phyloP scores from a whole-genome alignment of 2,888 invertebrate species.

The Drosophila atroscutellata region DNA sequence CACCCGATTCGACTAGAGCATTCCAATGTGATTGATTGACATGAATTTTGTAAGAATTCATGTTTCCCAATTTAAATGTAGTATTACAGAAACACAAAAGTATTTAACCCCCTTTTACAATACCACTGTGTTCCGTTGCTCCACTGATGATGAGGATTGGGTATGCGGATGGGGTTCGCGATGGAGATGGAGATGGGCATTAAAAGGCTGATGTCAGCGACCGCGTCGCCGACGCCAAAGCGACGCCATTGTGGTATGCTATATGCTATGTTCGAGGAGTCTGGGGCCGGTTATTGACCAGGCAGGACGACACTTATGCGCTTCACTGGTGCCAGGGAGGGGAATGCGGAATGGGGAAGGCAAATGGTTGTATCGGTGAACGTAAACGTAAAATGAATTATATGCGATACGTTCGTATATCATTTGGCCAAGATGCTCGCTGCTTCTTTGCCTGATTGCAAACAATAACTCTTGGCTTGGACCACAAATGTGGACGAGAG shows the following conservation, averaged over 20 bases:
- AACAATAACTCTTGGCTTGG: conserved; percentile 67
- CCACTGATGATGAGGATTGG: neutral
- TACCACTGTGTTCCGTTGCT: conserved; percentile 44
- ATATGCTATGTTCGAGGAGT: neutral
- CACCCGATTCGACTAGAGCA: no score
- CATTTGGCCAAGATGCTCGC: conserved; percentile 37
- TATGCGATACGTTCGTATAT: conserved; percentile 51
- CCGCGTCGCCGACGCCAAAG: conserved; percentile 34
- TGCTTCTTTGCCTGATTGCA: conserved; percentile 65
- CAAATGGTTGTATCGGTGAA: conserved; percentile 50
- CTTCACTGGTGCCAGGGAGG: conserved; percentile 32
- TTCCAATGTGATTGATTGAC: neutral
- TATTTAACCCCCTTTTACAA: neutral
- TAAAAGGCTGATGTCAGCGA: conserved; percentile 66
- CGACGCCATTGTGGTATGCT: conserved; percentile 25
- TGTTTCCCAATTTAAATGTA: neutral
- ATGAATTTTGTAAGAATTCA: neutral
- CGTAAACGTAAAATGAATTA: conserved; percentile 79
- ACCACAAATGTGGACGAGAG: neutral
- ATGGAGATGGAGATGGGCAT: conserved; percentile 17
- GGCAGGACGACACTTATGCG: conserved; percentile 63
- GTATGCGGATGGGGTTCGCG: conserved; percentile 8
- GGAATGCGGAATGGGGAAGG: neutral
- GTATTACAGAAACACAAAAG: neutral
- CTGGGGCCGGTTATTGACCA: conserved; percentile 50